phyloP scores from a whole-genome alignment of 53 echinoderm and acorn worm species.

The Zoroaster sp. region DNA sequence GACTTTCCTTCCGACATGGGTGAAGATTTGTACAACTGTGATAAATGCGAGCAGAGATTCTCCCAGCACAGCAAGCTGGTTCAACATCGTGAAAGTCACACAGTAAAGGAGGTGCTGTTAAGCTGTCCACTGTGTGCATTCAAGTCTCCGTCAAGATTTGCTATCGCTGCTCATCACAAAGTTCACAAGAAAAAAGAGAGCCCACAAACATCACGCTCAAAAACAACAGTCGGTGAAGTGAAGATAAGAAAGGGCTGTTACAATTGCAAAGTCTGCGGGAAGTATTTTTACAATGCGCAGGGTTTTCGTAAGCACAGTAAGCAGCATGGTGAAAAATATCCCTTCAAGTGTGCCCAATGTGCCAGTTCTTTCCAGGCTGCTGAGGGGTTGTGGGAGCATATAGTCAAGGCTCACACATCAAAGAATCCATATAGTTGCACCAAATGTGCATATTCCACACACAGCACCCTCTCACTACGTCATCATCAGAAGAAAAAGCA shows the following conservation, averaged over 20 bases:
- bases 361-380: background rate
- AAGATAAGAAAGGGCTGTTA: background rate
- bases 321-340: background rate
- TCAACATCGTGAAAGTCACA: background rate
- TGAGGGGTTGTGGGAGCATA: conserved; percentile 11
- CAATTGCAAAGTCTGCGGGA: background rate
- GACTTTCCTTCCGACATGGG: background rate
- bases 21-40: background rate
- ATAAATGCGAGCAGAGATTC: background rate
- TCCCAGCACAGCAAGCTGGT: background rate
- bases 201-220: background rate
- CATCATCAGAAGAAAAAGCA: conserved; percentile 22
- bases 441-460: conserved; percentile 30
- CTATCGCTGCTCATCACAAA: conserved; percentile 49
- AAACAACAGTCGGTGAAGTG: background rate
- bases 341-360: conserved; percentile 33
- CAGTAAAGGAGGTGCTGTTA: background rate
- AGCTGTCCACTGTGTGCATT: conserved; percentile 25
- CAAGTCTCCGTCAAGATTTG: background rate
- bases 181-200: conserved; percentile 21
- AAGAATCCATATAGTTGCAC: conserved; percentile 15
- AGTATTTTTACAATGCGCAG: background rate
- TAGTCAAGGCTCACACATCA: background rate
- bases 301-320: conserved; percentile 7
- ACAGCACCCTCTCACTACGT: background rate